Evolutionary conservation across 1,140 invertebrate species (phyloP).

Genomic region (Solenopsis invicta): DNA sequence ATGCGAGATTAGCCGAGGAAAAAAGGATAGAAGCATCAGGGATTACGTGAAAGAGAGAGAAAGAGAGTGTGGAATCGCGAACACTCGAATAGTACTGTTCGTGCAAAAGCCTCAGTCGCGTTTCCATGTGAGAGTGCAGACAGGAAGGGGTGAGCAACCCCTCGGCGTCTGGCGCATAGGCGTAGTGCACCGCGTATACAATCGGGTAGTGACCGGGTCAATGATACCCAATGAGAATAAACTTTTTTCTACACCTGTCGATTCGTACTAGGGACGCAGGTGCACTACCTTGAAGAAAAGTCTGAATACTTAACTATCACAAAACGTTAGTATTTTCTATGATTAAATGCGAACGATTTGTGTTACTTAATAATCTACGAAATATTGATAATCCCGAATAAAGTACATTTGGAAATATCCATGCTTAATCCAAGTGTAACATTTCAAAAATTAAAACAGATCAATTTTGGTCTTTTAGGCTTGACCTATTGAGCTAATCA

Average conservation of each 20-base stretch:
- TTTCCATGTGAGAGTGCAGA: conserved; percentile 83
- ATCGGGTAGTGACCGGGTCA: conserved; percentile 81
- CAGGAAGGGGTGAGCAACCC: conserved; percentile 84
- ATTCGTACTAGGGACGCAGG: conserved; percentile 60
- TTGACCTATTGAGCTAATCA: not conserved
- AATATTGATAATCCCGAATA: not conserved
- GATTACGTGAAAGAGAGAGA: conserved; percentile 54
- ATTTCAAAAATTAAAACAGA: not conserved
- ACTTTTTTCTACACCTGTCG: conserved; percentile 79
- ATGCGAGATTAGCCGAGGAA: conserved; percentile 54
- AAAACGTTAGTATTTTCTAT: not conserved
- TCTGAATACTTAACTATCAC: not conserved
- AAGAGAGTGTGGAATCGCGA: conserved; percentile 54
- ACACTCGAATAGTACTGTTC: conserved; percentile 64
- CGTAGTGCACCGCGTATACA: conserved; percentile 76
- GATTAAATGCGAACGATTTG: not conserved
- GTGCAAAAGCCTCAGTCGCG: conserved; percentile 78
- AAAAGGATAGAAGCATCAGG: conserved; percentile 17
- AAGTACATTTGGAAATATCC: not conserved
- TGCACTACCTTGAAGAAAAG: conserved; percentile 18
- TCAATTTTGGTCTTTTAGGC: not conserved
- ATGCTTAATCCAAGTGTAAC: not conserved
- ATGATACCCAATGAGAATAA: conserved; percentile 69
- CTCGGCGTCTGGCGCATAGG: conserved; percentile 83
- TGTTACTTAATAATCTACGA: not conserved